Conservation (phyloP, 2,888 invertebrate genomes). For the Torymus texanus region DNA sequence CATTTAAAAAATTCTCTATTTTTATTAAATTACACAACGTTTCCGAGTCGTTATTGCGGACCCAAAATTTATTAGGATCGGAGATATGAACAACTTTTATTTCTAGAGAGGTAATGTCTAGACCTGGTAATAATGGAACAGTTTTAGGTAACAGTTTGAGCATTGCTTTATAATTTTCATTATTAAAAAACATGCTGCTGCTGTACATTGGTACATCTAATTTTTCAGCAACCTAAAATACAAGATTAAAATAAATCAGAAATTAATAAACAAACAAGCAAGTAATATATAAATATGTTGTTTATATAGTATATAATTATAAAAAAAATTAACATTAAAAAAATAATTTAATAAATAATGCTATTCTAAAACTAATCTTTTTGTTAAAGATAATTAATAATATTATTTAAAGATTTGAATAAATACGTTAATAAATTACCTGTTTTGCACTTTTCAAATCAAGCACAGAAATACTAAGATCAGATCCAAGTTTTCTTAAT, state of each 20-base stretch:
- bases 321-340: background rate
- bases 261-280: background rate
- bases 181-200: slow-evolving; percentile 42
- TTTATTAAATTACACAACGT: slow-evolving; percentile 68
- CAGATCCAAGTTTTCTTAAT: slow-evolving; percentile 38
- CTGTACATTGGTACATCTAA: slow-evolving; percentile 19
- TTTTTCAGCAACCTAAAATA: slow-evolving; percentile 26
- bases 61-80: slow-evolving; percentile 84
- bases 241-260: background rate
- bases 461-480: slow-evolving; percentile 77
- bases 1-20: slow-evolving; percentile 67
- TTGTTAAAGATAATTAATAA: no score
- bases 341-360: no score
- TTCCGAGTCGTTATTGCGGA: slow-evolving; percentile 77
- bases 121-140: slow-evolving; percentile 77
- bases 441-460: slow-evolving; percentile 48
- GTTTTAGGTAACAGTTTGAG: slow-evolving; percentile 23
- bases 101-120: slow-evolving; percentile 79
- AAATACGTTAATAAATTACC: slow-evolving; percentile 24
- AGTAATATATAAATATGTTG: background rate
- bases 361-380: no score
- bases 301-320: slow-evolving; percentile 3
- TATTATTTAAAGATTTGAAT: no score
- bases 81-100: slow-evolving; percentile 78
- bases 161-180: slow-evolving; percentile 31